Base-by-base conservation (phyloP, 2,888 invertebrate genomes). In the Camponotus fellah region DNA sequence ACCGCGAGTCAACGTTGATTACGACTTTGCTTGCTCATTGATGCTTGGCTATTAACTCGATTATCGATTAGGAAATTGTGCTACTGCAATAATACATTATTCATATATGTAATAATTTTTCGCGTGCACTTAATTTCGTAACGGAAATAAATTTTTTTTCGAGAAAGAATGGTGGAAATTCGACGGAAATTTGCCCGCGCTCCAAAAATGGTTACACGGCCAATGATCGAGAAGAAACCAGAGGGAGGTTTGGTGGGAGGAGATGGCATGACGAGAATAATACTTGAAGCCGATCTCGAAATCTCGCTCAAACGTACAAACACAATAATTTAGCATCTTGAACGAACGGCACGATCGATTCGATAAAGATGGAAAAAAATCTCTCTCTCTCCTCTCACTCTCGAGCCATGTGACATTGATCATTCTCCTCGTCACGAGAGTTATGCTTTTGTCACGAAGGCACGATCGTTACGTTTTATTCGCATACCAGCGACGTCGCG, bases 161-260 rank as follows among this genome's bases (percentile, higher is more conserved):
- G 0, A 46, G 34, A 37, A 21, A 14, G 17, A 37, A 53, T 6
- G 53, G 21, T 62, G 37, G 26, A 37, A 68, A 56, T n/a, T 66
- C 26, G n/a, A 65, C 53, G 26, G 56, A 40, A 77, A 68, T 46
- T 60, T n/a, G 32, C 43, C n/a, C 69, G 58, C 77, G 77, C 56
- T 69, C 69, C 56, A 77, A 77, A 77, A 58, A 77, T 77, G 69
- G 58, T 43, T 69, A 49, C 66, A 14, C 69, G 32, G 69, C 58
- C 77, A n/a, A 43, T 40, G 14, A 26, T 40, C n/a, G 43, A 14
- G 26, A 53, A 40, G 76, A 40, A 69, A n/a, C 40, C n/a, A n/a
- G n/a, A 40, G n/a, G 32, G 32, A 10, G 12, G 12, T 34, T 32
- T 14, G 56, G 69, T 77, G 68, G 68, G 68, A 32, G 21, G 68